Conservation (phyloP, 2,888 invertebrate species). For the Rhodophaea formosa region DNA sequence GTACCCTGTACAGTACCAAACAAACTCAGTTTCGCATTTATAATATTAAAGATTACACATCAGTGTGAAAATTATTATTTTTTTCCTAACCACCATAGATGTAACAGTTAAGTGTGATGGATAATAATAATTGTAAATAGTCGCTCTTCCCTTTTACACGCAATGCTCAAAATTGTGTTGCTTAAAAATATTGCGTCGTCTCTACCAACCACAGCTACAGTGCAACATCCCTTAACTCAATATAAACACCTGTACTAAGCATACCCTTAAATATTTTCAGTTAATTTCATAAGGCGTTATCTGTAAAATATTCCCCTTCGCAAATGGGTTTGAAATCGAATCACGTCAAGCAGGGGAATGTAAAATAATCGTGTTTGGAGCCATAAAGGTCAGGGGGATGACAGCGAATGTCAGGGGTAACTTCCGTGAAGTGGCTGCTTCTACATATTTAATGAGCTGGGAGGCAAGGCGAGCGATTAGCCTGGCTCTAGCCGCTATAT, state of each 20-base stretch:
- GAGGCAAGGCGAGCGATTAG: not conserved
- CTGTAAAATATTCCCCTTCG: conserved; percentile 10
- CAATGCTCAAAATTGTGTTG: too few species aligned
- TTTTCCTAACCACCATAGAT: too few species aligned
- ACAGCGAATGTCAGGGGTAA: not conserved
- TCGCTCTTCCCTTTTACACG: too few species aligned
- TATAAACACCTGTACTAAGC: not conserved
- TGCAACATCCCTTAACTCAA: not conserved
- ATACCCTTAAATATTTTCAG: not conserved
- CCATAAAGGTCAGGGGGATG: not conserved
- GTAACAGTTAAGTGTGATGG: too few species aligned
- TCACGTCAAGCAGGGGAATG: conserved; percentile 10
- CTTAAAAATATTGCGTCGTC: too few species aligned
- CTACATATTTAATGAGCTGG: not conserved
- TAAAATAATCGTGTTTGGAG: conserved; percentile 2
- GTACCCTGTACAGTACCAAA: too few species aligned
- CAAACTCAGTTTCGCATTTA: too few species aligned
- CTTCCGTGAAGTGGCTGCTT: not conserved
- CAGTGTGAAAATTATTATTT: too few species aligned
- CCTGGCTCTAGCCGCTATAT: not conserved
- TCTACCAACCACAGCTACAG: too few species aligned
- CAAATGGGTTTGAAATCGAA: conserved; percentile 4
- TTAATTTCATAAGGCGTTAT: not conserved
- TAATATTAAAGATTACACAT: too few species aligned
- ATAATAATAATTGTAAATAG: too few species aligned